Evolutionary conservation across 1,140 invertebrate species (phyloP), one percentile per base, ranked within the genome.

Genomic region (Zaprionus kolodkinae): DNA sequence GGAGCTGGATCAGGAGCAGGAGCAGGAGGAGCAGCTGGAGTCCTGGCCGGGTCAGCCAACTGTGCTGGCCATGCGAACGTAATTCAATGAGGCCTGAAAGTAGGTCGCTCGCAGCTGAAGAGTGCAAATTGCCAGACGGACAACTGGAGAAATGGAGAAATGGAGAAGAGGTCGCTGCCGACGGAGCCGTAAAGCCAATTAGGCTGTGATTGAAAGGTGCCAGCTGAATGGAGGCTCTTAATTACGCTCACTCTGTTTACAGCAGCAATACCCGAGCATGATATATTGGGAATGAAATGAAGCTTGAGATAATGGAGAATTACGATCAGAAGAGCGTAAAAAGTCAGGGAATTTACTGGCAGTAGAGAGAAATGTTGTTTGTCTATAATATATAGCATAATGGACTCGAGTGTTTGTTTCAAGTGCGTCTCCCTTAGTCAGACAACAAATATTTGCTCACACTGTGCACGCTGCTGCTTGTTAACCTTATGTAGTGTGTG

Each of bases 121-220:
- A 45, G 57, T 33, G 27, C 21, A 40, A 48, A 48, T 48, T 56
- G 52, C 15, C 17, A 36, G 50, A 15, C 21, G 21, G 21, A 21
- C 21, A 21, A 10, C 30, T 33, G 48, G 27, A 25, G 7, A 12
- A 45, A 5, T 35, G 12, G 17, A 25, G 33, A 25, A 6, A 13
- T 17, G 17, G n/a, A 6, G 35, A 21, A n/a, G 7, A 25, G 36
- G 17, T 45, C 13, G 59, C n/a, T 4, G 21, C 21, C 36, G 2
- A 21, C 30, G 15, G 36, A 68, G 64, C 30, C 6, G 71, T 57
- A 69, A 69, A 74, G 72, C 72, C 66, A 74, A 74, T 74, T 74
- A 63, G 66, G 63, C 72, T 74, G 59, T 74, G 72, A 74, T 74
- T 74, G 59, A 70, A 62, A 59, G 60, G 40, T 50, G 52, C n/a